phyloP scores from a whole-genome alignment of 2,888 invertebrate genomes.

The Trilocha varians region DNA sequence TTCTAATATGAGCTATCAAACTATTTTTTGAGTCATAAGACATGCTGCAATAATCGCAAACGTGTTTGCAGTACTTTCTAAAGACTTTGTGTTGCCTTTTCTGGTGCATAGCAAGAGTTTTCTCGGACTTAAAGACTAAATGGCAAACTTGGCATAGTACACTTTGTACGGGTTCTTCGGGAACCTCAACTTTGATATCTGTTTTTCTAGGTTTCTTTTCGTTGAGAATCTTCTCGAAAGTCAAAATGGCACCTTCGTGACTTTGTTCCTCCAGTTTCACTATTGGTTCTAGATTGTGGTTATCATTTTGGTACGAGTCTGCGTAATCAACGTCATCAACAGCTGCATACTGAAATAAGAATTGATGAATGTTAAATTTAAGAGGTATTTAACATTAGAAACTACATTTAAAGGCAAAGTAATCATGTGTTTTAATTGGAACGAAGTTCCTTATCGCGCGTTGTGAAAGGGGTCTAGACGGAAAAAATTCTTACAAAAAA shows the following conservation, averaged over 20 bases:
- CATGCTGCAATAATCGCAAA: slow-evolving; percentile 57
- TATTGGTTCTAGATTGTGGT: slow-evolving; percentile 36
- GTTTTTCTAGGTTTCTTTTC: slow-evolving; percentile 22
- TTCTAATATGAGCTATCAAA: slow-evolving; percentile 49
- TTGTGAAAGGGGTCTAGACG: no score
- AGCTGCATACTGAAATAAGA: slow-evolving; percentile 42
- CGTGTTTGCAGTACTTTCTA: slow-evolving; percentile 41
- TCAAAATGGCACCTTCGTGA: slow-evolving; percentile 44
- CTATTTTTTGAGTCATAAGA: slow-evolving; percentile 57
- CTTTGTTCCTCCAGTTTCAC: slow-evolving; percentile 46
- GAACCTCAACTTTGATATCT: slow-evolving; percentile 6
- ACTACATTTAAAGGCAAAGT: no score
- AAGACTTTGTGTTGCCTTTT: slow-evolving; percentile 50
- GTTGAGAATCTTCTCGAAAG: slow-evolving; percentile 50
- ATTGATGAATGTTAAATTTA: slow-evolving; percentile 2
- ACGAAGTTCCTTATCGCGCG: no score
- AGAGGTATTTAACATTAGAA: no score
- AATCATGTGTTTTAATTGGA: no score
- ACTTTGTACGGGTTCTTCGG: slow-evolving; percentile 18
- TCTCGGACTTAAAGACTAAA: slow-evolving; percentile 49
- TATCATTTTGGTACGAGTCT: slow-evolving; percentile 35
- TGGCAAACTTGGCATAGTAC: slow-evolving; percentile 55
- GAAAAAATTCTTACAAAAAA: no score
- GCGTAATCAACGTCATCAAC: slow-evolving; percentile 33
- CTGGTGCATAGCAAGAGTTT: slow-evolving; percentile 51